Percentiles rank a stretch among this genome's conserved stretches.
Evolutionary conservation across 2,888 invertebrate species (phyloP).

Genomic region (Imbricaverruca yamaguchii): DNA sequence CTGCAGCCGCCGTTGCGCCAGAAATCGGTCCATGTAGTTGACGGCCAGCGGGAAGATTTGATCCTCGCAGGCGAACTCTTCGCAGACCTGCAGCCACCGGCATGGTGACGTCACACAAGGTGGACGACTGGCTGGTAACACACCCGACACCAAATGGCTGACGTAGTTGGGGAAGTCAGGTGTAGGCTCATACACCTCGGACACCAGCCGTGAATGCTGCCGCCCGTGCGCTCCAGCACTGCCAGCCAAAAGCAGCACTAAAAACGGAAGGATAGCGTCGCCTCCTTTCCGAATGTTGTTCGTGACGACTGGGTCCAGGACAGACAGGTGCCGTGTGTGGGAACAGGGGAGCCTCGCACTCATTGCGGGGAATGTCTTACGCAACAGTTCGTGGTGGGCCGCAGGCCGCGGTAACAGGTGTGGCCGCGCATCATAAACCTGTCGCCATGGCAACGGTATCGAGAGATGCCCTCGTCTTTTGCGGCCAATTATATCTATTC

Average conservation of each 20-base stretch:
- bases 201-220: too few relatives aligned
- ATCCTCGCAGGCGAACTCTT: constrained; percentile 72
- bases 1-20: constrained; percentile 60
- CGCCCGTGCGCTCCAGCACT: too few relatives aligned
- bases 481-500: not conserved
- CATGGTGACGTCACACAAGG: too few relatives aligned
- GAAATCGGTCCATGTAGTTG: constrained; percentile 74
- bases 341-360: not conserved
- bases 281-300: too few relatives aligned
- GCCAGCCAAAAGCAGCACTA: too few relatives aligned
- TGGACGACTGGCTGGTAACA: too few relatives aligned
- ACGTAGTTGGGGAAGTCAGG: too few relatives aligned
- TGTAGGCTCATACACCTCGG: too few relatives aligned
- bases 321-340: not conserved
- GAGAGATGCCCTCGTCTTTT: not conserved
- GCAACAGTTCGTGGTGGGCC: not conserved
- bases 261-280: too few relatives aligned
- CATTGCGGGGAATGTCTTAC: not conserved
- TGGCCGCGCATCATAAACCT: not conserved
- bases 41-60: constrained; percentile 76
- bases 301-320: not conserved
- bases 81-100: constrained; percentile 58
- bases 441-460: not conserved
- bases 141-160: too few relatives aligned
- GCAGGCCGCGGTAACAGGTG: not conserved